A percentile compares a stretch with the other conserved stretches of the same genome.
These are phyloP conservation scores for Pseudococcus viburni DNA, from an alignment of 2,888 invertebrate species.

Conservation along the genomic window DNA sequence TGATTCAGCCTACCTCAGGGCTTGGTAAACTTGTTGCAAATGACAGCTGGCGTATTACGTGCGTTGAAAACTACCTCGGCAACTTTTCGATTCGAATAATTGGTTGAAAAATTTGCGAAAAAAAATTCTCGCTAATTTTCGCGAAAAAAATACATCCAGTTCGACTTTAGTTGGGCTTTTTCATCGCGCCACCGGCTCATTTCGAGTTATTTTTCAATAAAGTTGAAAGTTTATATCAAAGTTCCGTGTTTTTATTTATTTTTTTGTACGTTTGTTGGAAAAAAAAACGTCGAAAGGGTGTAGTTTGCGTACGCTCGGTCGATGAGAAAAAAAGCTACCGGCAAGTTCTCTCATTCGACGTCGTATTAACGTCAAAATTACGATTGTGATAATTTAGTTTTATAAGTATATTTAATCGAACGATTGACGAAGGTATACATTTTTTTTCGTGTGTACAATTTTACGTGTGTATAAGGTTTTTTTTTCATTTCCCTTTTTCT, in stretches of 20 bases:
- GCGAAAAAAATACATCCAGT: not conserved
- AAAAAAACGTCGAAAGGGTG: not conserved
- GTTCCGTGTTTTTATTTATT: not conserved
- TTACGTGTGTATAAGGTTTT: constrained; percentile 37
- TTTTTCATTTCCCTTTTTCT: not conserved
- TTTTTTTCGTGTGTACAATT: constrained; percentile 35
- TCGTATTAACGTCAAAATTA: constrained; percentile 47
- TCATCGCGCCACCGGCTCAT: not conserved
- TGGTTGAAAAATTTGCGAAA: not conserved
- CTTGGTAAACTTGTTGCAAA: not conserved
- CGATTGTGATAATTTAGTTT: constrained; percentile 53
- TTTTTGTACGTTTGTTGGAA: not conserved
- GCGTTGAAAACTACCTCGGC: not conserved
- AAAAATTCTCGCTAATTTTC: not conserved
- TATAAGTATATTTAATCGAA: constrained; percentile 42
- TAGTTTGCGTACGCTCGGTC: not conserved
- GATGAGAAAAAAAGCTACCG: not conserved
- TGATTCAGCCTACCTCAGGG: not conserved
- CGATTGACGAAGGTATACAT: constrained; percentile 35
- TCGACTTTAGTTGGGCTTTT: not conserved
- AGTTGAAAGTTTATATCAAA: not conserved
- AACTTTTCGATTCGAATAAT: not conserved
- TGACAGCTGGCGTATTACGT: not conserved
- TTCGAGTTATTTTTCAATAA: not conserved
- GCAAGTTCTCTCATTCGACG: constrained; percentile 33